Base-by-base conservation (phyloP, 2,113 vertebrate genomes). In the Phaethon lepturus region DNA sequence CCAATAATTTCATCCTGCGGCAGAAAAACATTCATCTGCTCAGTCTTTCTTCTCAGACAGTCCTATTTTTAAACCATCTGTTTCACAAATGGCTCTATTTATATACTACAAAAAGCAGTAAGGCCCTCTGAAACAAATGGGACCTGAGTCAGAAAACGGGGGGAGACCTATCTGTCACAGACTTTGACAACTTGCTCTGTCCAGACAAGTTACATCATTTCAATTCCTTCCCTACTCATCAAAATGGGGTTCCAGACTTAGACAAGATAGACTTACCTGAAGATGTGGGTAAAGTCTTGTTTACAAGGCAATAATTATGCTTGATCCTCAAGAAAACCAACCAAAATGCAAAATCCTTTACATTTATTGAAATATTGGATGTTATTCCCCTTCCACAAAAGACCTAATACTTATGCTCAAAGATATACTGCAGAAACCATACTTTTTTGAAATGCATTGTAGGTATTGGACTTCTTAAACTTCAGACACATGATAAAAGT, bases 31-130 rank as follows among this genome's bases (percentile, higher is more conserved):
- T 73, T 91, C 25, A 88, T 88, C 50, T 73, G 45, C 19, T 88
- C 38, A 1, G 3, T n/a, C 45, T 59, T 91, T 67, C 45, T 62
- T 69, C 78, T 64, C 25, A 24, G 47, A 50, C 23, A 68, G 14
- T 44, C 20, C 14, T 86, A 74, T 95, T 78, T 93, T 87, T 58
- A 93, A 96, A 86, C 35, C 29, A 91, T 55, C 45, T 53, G 9
- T 45, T 90, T 72, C 40, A 90, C 28, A 80, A 83, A 68, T 64
- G 9, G 3, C 33, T 93, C 60, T 71, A 60, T 96, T 86, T 86
- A 62, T 53, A 42, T 17, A 55, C 42, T 56, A 62, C 17, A 56
- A 78, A 80, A 90, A 4, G 3, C 26, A 55, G 0, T 35, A 91
- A 86, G 5, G 25, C 35, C 49, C 45, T 74, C 23, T 55, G 62